Evolutionary conservation across 1,140 invertebrate species (phyloP).

Genomic region (Drosophila lowei): DNA sequence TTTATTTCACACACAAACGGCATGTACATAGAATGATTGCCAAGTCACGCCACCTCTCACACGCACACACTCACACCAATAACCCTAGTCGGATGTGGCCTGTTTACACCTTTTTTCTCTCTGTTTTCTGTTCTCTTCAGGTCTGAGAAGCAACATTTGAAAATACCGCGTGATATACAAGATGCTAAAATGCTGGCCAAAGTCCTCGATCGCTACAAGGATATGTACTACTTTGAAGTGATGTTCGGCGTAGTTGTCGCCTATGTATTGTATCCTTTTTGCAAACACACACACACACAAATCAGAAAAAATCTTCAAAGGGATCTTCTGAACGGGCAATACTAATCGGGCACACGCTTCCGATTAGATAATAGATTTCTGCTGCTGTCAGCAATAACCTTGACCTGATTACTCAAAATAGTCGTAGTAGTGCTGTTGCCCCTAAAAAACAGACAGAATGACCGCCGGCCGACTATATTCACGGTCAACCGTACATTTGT

Average conservation of each 20-base stretch:
- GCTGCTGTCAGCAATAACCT: slow-evolving; percentile 36
- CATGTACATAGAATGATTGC: slow-evolving; percentile 1
- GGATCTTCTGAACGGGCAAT: too few species aligned
- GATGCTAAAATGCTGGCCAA: slow-evolving; percentile 97
- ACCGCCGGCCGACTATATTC: slow-evolving; percentile 33
- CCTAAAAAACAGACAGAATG: slow-evolving; percentile 20
- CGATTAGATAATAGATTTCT: slow-evolving; percentile 37
- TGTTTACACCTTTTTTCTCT: slow-evolving; percentile 42
- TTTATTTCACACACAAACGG: slow-evolving; percentile 11
- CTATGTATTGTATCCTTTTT: slow-evolving; percentile 99
- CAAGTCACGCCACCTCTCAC: slow-evolving; percentile 63
- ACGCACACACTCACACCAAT: slow-evolving; percentile 16
- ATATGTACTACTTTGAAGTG: slow-evolving; percentile 96
- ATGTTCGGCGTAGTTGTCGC: slow-evolving; percentile 93
- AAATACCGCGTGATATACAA: slow-evolving; percentile 96
- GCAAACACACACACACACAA: slow-evolving; percentile 16
- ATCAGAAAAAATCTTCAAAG: neutral
- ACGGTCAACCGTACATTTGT: slow-evolving; percentile 18
- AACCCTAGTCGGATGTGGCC: slow-evolving; percentile 12
- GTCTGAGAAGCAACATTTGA: slow-evolving; percentile 93
- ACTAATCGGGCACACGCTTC: slow-evolving; percentile 3
- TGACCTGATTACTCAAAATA: slow-evolving; percentile 52
- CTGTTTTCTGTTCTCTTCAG: slow-evolving; percentile 86
- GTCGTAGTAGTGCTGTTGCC: too few species aligned
- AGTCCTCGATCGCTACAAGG: slow-evolving; percentile 96